Conservation (phyloP, 2,888 invertebrate species). For the Epirrhoe alternata region DNA sequence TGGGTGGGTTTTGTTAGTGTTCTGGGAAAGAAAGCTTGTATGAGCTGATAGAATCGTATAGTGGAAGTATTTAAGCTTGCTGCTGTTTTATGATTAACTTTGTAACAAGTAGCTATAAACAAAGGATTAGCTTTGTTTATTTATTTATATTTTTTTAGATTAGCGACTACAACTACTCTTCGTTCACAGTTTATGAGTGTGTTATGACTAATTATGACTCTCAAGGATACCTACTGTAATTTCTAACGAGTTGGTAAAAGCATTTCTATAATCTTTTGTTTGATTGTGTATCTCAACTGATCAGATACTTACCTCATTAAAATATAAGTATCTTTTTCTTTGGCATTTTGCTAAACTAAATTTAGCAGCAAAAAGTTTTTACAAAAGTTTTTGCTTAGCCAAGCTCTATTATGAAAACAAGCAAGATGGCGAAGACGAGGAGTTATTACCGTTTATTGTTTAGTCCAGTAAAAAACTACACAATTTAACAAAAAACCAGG, state of each 20-base stretch:
- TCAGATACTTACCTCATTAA: too few species aligned
- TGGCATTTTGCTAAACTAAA: neutral
- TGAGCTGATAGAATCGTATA: neutral
- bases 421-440: constrained; percentile 23
- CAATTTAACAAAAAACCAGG: constrained; percentile 40
- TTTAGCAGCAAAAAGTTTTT: neutral
- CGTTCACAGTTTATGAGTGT: too few species aligned
- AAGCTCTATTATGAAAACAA: constrained; percentile 13
- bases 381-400: neutral
- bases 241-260: too few species aligned
- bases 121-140: too few species aligned
- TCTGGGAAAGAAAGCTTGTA: neutral
- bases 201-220: too few species aligned
- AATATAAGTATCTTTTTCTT: too few species aligned
- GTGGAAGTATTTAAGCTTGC: neutral
- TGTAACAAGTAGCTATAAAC: neutral
- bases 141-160: too few species aligned
- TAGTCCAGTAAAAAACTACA: constrained; percentile 31
- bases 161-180: too few species aligned
- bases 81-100: neutral
- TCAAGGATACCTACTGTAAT: too few species aligned
- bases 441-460: constrained; percentile 20
- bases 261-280: too few species aligned
- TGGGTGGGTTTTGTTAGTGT: neutral
- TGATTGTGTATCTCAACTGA: too few species aligned